phyloP scores from a whole-genome alignment of 2,113 vertebrate genomes.

The Otocyon megalotis region DNA sequence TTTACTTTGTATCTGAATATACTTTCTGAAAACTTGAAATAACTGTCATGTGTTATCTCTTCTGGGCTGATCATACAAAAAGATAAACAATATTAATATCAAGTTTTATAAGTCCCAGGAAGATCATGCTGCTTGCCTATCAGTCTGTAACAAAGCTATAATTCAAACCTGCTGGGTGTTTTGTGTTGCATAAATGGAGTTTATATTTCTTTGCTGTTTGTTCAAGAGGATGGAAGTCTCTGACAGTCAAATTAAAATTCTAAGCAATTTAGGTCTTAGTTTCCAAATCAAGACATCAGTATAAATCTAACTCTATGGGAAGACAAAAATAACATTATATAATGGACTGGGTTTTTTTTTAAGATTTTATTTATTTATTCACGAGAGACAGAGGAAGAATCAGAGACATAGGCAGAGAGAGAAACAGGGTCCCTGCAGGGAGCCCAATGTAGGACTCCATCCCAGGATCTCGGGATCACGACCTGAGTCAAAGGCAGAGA shows the following conservation, averaged over 20 bases:
- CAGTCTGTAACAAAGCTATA: background rate
- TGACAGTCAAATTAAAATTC: slow-evolving; percentile 9
- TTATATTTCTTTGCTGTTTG: slow-evolving; percentile 39
- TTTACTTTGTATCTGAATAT: background rate
- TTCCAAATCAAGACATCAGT: slow-evolving; percentile 8
- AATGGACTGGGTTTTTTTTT: background rate
- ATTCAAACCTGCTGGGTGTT: background rate
- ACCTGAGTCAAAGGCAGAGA: too few relatives aligned
- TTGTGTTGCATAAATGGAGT: background rate
- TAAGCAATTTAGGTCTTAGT: background rate
- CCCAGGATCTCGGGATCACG: too few relatives aligned
- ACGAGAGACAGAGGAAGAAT: too few relatives aligned
- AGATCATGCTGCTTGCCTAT: background rate
- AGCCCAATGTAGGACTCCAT: too few relatives aligned
- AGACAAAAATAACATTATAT: background rate
- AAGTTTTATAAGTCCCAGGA: slow-evolving; percentile 14
- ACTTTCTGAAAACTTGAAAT: background rate
- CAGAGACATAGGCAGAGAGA: too few relatives aligned
- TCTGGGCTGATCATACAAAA: background rate
- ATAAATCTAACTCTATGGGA: background rate
- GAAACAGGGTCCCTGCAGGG: too few relatives aligned
- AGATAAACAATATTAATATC: background rate
- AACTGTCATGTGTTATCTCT: background rate
- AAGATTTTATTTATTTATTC: too few relatives aligned
- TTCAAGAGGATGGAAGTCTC: background rate